phyloP scores from a whole-genome alignment of 2,113 vertebrate genomes.

The Oncorhynchus mykiss region DNA sequence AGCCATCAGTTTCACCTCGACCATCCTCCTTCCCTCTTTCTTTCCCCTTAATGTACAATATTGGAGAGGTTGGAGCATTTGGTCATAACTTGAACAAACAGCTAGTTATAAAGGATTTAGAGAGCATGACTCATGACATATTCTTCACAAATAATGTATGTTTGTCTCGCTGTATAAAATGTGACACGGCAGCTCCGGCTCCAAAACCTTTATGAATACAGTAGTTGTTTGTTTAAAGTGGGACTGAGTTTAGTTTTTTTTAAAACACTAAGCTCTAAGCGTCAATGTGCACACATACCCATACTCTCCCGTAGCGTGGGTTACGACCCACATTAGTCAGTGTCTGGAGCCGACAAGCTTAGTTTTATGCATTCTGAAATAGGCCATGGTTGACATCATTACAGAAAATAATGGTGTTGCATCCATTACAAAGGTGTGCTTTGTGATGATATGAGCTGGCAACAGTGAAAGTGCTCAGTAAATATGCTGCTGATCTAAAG shows the following conservation, averaged over 20 bases:
- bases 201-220: too few relatives aligned
- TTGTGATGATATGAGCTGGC: background rate
- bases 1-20: conserved; percentile 1
- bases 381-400: conserved; percentile 7
- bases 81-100: too few relatives aligned
- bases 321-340: conserved; percentile 2
- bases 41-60: background rate
- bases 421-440: background rate
- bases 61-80: background rate
- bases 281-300: background rate
- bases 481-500: background rate
- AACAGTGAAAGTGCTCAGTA: background rate
- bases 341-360: conserved; percentile 2
- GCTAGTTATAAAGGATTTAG: background rate
- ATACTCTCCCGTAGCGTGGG: background rate
- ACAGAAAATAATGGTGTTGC: background rate
- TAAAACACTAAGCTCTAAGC: background rate
- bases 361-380: background rate
- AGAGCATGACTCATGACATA: background rate
- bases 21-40: background rate
- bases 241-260: too few relatives aligned
- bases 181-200: too few relatives aligned
- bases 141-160: too few relatives aligned
- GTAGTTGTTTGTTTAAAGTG: too few relatives aligned
- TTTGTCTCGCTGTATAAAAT: too few relatives aligned